Base-by-base conservation (phyloP, 2,113 vertebrate species). In the Ochotona curzoniae region DNA sequence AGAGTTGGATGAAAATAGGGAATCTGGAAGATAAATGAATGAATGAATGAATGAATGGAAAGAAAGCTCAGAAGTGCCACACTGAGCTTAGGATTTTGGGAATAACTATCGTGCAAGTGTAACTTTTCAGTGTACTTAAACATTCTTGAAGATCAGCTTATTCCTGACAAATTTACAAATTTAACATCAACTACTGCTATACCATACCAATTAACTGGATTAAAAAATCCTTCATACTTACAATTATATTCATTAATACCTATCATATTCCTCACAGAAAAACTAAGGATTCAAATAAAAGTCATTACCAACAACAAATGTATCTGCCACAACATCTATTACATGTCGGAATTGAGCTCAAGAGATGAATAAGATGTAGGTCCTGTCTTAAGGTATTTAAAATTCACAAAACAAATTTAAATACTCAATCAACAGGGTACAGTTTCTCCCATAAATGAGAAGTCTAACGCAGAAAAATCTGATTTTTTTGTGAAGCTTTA, bases 81-180 rank as follows among this genome's bases (percentile, higher is more conserved):
- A 32, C 1, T 63, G 11, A 88, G 57, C 8, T 89, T 21, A 57
- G 13, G 23, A 57, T 18, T 87, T 20, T 73, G 25, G 21, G 20
- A 78, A 83, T 67, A 57, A 54, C 20, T 63, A 47, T 35, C 66
- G 49, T 49, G 26, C 61, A 73, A 63, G 7, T 63, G 18, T 21
- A 76, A 23, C n/a, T 73, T 90, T 96, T 76, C 69, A n/a, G 30
- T 71, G 76, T 61, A 81, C 74, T 92, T n/a, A 67, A 80, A 80
- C 75, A 91, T 79, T 92, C 47, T 80, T 76, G 1, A 96, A 49
- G n/a, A 86, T 10, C 57, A 81, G 60, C 79, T 89, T 79, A 84
- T 21, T 60, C 81, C 17, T 54, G 87, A 91, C 2, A 57, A 5
- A 30, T 12, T 70, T 54, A 74, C 28, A 69, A 32, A 64, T 30